Evolutionary conservation across 2,113 vertebrate species (phyloP).

Genomic region (Chaetura pelagica): DNA sequence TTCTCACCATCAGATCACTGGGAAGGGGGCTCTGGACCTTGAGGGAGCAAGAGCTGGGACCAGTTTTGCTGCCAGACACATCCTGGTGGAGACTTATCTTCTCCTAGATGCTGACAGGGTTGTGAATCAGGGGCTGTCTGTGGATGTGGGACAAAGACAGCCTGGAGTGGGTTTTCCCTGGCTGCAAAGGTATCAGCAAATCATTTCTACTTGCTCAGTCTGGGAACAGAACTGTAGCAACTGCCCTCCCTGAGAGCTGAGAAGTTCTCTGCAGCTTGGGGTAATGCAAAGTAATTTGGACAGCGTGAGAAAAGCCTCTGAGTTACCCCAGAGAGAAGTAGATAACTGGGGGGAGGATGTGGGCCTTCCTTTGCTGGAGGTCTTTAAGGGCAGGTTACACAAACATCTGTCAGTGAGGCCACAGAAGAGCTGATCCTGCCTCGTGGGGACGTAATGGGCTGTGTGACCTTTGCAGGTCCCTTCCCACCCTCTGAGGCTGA

Average conservation of each 20-base stretch:
- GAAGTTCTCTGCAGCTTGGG: neutral
- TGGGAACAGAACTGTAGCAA: slow-evolving; percentile 8
- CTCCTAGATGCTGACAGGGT: neutral
- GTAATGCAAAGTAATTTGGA: neutral
- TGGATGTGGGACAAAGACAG: neutral
- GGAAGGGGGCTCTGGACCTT: neutral
- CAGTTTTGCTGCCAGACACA: neutral
- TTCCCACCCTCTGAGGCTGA: neutral
- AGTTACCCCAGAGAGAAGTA: slow-evolving; percentile 29
- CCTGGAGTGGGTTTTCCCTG: neutral
- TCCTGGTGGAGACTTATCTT: neutral
- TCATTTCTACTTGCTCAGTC: neutral
- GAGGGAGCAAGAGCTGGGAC: neutral
- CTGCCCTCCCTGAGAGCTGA: neutral
- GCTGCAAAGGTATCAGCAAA: neutral
- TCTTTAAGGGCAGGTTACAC: slow-evolving; percentile 55
- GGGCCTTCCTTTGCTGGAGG: slow-evolving; percentile 19
- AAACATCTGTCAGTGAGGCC: slow-evolving; percentile 40
- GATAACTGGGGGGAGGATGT: slow-evolving; percentile 11
- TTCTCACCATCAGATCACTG: neutral
- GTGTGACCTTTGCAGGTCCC: neutral
- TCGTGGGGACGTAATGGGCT: neutral
- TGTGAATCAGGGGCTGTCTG: neutral
- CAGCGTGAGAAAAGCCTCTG: slow-evolving; percentile 54
- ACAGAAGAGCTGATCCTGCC: slow-evolving; percentile 37